Evolutionary conservation across 2,113 vertebrate genomes (phyloP).

Genomic region (Rousettus leschenaultii): DNA sequence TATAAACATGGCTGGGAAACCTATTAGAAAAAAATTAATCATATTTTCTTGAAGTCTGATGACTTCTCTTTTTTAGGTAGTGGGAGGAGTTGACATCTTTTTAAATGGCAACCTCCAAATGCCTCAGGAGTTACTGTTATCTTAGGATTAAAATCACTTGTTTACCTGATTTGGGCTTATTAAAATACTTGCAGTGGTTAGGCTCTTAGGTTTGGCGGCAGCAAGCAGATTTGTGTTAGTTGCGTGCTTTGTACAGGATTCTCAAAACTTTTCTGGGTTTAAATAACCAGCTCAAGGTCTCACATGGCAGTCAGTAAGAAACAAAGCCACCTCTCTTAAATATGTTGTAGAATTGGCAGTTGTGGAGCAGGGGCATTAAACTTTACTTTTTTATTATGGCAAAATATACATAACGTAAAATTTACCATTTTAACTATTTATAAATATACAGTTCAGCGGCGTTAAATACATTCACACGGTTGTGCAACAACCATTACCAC

Average conservation of each 20-base stretch:
- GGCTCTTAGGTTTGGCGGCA: not conserved
- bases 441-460: not conserved
- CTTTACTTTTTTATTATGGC: not conserved
- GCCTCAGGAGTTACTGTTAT: not conserved
- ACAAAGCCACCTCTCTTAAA: not conserved
- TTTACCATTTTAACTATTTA: not conserved
- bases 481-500: not conserved
- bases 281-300: not conserved
- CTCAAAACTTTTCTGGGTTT: not conserved
- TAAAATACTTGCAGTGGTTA: not conserved
- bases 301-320: not conserved
- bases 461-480: not conserved
- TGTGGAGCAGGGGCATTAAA: not conserved
- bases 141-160: not conserved
- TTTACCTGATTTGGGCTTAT: not conserved
- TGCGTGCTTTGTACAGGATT: not conserved
- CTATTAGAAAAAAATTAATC: not conserved
- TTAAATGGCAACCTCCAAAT: not conserved
- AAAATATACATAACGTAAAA: not conserved
- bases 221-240: not conserved
- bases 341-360: not conserved
- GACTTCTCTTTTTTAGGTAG: not conserved
- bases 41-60: not conserved
- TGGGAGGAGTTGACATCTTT: not conserved
- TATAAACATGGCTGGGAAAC: not conserved